These are phyloP conservation scores for Nerophis ophidion DNA, from an alignment of 2,113 vertebrate genomes.

Conservation along the genomic window DNA sequence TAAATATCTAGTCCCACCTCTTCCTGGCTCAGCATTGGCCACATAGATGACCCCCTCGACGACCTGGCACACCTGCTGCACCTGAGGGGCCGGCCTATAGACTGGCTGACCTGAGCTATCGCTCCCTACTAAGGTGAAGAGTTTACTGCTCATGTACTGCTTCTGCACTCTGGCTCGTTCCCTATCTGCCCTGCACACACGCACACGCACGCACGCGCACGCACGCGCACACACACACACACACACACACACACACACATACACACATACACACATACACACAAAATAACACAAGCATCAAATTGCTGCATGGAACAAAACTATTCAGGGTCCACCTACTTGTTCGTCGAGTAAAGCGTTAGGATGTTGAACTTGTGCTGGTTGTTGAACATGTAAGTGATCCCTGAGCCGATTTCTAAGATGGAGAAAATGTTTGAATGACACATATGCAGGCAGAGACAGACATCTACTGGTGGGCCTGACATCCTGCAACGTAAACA, in stretches of 20 bases:
- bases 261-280: conserved; percentile 37
- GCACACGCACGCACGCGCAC: no score
- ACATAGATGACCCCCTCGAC: conserved; percentile 94
- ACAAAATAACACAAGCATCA: not conserved
- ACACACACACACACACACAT: no score
- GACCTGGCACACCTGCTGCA: conserved; percentile 83
- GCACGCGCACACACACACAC: no score
- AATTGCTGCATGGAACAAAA: not conserved
- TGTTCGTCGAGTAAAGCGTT: conserved; percentile 65
- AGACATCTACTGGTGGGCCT: conserved; percentile 34
- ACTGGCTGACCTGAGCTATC: conserved; percentile 57
- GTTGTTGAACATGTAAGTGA: conserved; percentile 61
- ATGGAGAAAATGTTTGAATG: not conserved
- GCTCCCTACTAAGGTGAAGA: conserved; percentile 73
- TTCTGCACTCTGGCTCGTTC: conserved; percentile 78
- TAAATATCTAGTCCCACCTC: conserved; percentile 63
- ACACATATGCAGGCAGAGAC: not conserved
- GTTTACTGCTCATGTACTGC: conserved; percentile 77
- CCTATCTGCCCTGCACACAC: conserved; percentile 78
- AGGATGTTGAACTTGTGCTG: conserved; percentile 63
- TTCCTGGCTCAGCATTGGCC: conserved; percentile 81
- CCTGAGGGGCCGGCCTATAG: conserved; percentile 77
- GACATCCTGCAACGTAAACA: conserved; percentile 1
- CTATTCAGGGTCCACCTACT: conserved; percentile 24
- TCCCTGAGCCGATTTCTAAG: conserved; percentile 62